Conservation (phyloP, 2,888 invertebrate genomes). For the Aquatica leii region DNA sequence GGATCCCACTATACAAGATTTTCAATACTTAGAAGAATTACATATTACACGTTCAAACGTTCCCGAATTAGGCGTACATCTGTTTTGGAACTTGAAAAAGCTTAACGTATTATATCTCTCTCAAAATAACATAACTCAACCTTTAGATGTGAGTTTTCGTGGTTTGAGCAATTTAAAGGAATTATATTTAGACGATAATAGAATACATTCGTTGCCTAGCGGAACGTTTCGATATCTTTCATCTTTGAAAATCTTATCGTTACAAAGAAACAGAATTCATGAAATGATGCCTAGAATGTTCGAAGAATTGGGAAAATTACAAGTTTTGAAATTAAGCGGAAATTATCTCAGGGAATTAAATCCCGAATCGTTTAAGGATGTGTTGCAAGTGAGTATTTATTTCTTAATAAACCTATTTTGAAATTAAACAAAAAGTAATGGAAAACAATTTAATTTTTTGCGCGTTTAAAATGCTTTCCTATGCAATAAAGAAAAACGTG, state of each 20-base stretch:
- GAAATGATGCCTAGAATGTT: conserved; percentile 75
- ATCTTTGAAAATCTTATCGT: conserved; percentile 70
- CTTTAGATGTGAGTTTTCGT: conserved; percentile 77
- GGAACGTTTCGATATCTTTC: conserved; percentile 77
- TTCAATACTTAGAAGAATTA: conserved; percentile 70
- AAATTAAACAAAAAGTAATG: too few species aligned
- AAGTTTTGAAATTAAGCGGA: conserved; percentile 73
- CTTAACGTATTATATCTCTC: conserved; percentile 72
- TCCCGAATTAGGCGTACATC: conserved; percentile 79
- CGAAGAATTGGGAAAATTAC: conserved; percentile 72
- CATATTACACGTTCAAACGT: conserved; percentile 80
- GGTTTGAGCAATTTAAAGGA: conserved; percentile 76
- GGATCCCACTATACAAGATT: conserved; percentile 71
- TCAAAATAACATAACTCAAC: conserved; percentile 77
- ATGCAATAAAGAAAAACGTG: too few species aligned
- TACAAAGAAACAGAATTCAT: conserved; percentile 74
- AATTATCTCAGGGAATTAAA: conserved; percentile 75
- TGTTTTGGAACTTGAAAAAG: conserved; percentile 76
- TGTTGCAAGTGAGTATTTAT: conserved; percentile 61
- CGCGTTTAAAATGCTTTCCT: too few species aligned
- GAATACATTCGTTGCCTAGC: conserved; percentile 79
- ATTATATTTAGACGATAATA: conserved; percentile 78
- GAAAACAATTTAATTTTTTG: too few species aligned
- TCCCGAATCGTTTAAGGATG: conserved; percentile 79
- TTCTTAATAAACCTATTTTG: too few species aligned